phyloP scores from a whole-genome alignment of 2,797 vertebrate genomes.

The Erethizon dorsatum region DNA sequence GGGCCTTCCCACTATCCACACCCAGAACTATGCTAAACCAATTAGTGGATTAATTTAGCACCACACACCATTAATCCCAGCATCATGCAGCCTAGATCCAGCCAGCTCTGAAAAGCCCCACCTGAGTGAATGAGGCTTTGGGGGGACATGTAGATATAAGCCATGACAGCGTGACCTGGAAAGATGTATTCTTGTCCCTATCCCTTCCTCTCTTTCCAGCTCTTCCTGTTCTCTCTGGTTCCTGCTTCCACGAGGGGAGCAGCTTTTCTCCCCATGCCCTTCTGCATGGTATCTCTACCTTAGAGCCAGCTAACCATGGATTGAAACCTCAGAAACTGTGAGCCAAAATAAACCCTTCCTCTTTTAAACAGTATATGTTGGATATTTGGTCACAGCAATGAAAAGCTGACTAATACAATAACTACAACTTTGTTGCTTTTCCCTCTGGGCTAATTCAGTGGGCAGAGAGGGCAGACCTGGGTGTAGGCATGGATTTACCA shows the following conservation, averaged over 20 bases:
- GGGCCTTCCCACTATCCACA: neutral
- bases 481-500: neutral
- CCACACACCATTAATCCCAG: neutral
- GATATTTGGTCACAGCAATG: neutral
- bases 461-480: neutral
- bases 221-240: neutral
- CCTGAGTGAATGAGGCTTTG: neutral
- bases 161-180: neutral
- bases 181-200: neutral
- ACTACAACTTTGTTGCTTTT: neutral
- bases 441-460: neutral
- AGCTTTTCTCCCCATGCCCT: neutral
- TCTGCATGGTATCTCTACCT: neutral
- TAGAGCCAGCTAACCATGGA: neutral
- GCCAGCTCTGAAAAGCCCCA: neutral
- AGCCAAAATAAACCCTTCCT: neutral
- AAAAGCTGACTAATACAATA: neutral
- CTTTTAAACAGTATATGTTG: neutral
- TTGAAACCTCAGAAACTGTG: neutral
- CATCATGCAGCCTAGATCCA: neutral
- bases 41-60: neutral
- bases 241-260: neutral
- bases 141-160: neutral
- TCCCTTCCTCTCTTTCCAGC: neutral
- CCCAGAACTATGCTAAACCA: neutral